Percentiles rank a stretch among this genome's conserved stretches.
Conservation (phyloP, 2,888 invertebrate species). For the Alitta virens region DNA sequence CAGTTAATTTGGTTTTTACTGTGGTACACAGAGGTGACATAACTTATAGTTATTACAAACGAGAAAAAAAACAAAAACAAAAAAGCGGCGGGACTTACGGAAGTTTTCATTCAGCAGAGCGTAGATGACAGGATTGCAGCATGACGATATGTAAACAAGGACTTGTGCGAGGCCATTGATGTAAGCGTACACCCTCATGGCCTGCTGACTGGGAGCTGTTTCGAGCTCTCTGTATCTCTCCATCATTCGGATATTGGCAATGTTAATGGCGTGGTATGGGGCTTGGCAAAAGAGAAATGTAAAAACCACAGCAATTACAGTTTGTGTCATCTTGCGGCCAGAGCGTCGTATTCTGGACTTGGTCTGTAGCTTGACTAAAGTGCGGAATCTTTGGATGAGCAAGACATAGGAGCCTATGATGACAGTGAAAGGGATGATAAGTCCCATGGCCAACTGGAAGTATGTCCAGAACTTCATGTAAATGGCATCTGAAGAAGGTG, state of each 20-base stretch:
- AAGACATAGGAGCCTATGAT: constrained; percentile 15
- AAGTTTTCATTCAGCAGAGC: constrained; percentile 28
- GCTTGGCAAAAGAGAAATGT: constrained; percentile 24
- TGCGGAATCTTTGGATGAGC: constrained; percentile 6
- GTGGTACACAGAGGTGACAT: no score
- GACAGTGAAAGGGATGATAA: constrained; percentile 9
- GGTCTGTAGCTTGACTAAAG: neutral
- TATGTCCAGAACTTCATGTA: constrained; percentile 16
- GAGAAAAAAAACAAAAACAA: neutral
- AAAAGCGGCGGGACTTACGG: no score
- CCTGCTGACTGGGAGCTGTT: neutral
- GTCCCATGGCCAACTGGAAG: constrained; percentile 13
- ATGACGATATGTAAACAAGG: constrained; percentile 14
- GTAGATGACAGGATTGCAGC: constrained; percentile 27
- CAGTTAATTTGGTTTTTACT: no score
- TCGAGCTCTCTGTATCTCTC: neutral
- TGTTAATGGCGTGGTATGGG: constrained; percentile 22
- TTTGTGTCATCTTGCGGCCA: constrained; percentile 19
- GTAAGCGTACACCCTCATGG: neutral
- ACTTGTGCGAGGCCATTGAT: constrained; percentile 16
- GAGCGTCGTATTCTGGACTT: neutral
- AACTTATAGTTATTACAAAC: no score
- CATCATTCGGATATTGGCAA: neutral
- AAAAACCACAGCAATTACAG: constrained; percentile 25
- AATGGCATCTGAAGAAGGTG: neutral